Conservation (phyloP, 2,113 vertebrate species). For the Empidonax alnorum region DNA sequence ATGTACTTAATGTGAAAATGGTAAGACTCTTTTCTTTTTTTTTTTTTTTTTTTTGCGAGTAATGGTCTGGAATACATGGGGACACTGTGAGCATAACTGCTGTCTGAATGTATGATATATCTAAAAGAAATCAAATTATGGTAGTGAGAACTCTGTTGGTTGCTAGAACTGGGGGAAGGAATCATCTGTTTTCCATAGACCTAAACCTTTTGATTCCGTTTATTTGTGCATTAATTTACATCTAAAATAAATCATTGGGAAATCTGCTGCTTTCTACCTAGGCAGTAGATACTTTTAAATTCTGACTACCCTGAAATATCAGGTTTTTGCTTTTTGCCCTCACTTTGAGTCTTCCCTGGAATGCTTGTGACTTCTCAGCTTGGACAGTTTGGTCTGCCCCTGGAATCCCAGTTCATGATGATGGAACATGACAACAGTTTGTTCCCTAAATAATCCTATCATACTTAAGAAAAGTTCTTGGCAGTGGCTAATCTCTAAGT, state of each 20-base stretch:
- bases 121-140: neutral
- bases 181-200: neutral
- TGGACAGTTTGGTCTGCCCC: neutral
- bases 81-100: neutral
- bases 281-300: neutral
- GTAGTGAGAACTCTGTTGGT: neutral
- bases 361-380: neutral
- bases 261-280: neutral
- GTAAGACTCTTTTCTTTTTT: neutral
- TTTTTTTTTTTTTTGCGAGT: neutral
- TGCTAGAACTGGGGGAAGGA: neutral
- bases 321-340: neutral
- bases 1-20: neutral
- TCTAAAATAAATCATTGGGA: neutral
- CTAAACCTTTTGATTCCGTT: neutral
- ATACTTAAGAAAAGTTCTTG: neutral
- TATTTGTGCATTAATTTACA: neutral
- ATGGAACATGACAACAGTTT: neutral
- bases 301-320: neutral
- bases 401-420: neutral
- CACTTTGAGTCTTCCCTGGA: neutral
- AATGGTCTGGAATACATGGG: neutral
- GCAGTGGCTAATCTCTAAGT: neutral
- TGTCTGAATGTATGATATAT: neutral
- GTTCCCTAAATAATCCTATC: neutral